Percentiles rank a stretch among this genome's conserved stretches.
These are phyloP conservation scores for Pseudoips prasinana DNA, from an alignment of 2,888 invertebrate genomes.

Conservation along the genomic window DNA sequence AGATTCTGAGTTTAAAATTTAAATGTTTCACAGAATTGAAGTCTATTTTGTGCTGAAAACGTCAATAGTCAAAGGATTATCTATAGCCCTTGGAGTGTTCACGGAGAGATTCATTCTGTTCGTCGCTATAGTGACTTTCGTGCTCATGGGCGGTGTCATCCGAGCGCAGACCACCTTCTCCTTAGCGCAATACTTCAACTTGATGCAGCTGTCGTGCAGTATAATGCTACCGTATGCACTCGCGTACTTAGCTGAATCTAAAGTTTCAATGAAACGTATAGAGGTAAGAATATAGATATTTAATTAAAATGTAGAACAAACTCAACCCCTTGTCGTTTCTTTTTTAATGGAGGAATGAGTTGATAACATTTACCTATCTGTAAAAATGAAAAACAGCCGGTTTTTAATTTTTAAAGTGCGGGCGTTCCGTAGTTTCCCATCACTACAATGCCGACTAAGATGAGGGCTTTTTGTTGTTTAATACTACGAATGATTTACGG, in stretches of 20 bases:
- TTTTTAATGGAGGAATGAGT: too few relatives aligned
- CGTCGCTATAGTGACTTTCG: constrained; percentile 88
- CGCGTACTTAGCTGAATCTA: constrained; percentile 83
- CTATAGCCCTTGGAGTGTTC: constrained; percentile 86
- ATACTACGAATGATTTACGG: too few relatives aligned
- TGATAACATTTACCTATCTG: too few relatives aligned
- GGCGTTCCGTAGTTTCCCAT: too few relatives aligned
- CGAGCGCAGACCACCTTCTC: constrained; percentile 87
- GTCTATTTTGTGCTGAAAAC: constrained; percentile 84
- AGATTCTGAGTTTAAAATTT: too few relatives aligned
- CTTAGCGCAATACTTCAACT: constrained; percentile 89
- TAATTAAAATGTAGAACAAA: too few relatives aligned
- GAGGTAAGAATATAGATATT: constrained; percentile 70
- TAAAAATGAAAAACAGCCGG: too few relatives aligned
- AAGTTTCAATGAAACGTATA: constrained; percentile 83
- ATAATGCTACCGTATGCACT: constrained; percentile 84
- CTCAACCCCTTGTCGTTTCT: too few relatives aligned
- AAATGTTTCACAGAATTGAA: constrained; percentile 85
- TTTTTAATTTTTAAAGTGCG: too few relatives aligned
- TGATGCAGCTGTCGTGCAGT: constrained; percentile 85
- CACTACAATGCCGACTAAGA: too few relatives aligned
- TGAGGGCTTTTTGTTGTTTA: too few relatives aligned
- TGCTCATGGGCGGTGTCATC: constrained; percentile 83
- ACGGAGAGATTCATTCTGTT: constrained; percentile 92
- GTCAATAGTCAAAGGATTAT: constrained; percentile 85